Percentiles rank a stretch among this genome's conserved stretches.
These are phyloP conservation scores for Pseudococcus viburni DNA, from an alignment of 2,888 invertebrate genomes.

Conservation along the genomic window DNA sequence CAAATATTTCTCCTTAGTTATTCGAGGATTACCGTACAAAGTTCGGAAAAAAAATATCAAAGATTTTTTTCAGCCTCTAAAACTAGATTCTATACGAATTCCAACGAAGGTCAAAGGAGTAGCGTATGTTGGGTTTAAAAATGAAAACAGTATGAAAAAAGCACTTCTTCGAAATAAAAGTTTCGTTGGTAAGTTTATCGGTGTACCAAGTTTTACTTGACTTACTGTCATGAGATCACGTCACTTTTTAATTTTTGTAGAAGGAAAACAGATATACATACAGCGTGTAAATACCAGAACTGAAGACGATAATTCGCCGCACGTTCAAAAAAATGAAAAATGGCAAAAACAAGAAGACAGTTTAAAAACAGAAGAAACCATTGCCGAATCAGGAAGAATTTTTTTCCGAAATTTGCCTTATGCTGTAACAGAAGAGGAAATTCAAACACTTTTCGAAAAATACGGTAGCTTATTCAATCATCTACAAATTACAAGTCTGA, in stretches of 20 bases:
- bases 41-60: conserved; percentile 87
- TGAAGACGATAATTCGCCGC: conserved; percentile 66
- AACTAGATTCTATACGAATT: conserved; percentile 84
- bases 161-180: conserved; percentile 87
- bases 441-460: conserved; percentile 85
- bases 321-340: conserved; percentile 76
- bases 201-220: not conserved
- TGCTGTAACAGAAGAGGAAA: conserved; percentile 86
- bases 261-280: conserved; percentile 78
- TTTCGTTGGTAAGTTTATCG: conserved; percentile 79
- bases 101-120: conserved; percentile 85
- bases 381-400: conserved; percentile 91
- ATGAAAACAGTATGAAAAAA: conserved; percentile 83
- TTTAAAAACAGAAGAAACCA: conserved; percentile 81
- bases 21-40: conserved; percentile 83
- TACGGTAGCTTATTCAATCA: conserved; percentile 77
- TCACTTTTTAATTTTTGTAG: conserved; percentile 69
- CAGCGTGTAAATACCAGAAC: conserved; percentile 68
- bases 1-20: conserved; percentile 77
- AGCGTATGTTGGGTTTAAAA: conserved; percentile 92
- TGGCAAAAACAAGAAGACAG: conserved; percentile 78
- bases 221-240: not conserved
- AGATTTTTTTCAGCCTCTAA: conserved; percentile 86
- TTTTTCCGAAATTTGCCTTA: conserved; percentile 94
- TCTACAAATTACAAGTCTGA: not conserved